A percentile compares a stretch with the other conserved stretches of the same genome.
These are phyloP conservation scores for Lamprologus ornatipinnis DNA, from an alignment of 2,113 vertebrate species.

Conservation along the genomic window DNA sequence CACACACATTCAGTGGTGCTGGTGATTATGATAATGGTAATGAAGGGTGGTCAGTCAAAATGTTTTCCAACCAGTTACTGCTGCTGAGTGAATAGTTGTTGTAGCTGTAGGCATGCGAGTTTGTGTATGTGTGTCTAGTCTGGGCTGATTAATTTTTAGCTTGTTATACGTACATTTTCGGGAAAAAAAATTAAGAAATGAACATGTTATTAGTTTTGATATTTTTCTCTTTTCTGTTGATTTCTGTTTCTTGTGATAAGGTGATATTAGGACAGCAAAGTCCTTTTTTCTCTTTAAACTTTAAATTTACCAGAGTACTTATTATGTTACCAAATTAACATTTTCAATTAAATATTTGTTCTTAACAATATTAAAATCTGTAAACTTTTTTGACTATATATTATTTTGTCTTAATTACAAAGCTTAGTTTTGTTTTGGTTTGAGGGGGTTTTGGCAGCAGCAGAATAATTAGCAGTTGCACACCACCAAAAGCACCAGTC, in stretches of 20 bases:
- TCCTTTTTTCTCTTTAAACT: background rate
- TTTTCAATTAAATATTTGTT: background rate
- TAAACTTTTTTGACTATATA: background rate
- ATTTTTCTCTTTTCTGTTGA: background rate
- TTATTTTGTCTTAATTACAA: background rate
- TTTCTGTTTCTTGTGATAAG: background rate
- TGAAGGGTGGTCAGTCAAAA: constrained; percentile 64
- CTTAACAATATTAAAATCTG: background rate
- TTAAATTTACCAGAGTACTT: background rate
- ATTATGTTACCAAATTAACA: background rate
- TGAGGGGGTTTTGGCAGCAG: background rate
- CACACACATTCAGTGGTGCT: constrained; percentile 29
- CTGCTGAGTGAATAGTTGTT: constrained; percentile 35
- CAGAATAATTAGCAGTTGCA: background rate
- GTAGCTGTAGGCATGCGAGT: background rate
- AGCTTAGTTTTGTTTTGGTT: background rate
- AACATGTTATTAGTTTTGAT: background rate
- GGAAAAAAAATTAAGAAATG: rapidly evolving
- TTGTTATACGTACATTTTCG: background rate
- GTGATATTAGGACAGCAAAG: background rate
- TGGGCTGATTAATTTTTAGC: constrained; percentile 23
- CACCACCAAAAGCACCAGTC: background rate
- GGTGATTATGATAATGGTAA: constrained; percentile 67
- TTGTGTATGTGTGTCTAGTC: background rate
- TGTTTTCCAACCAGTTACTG: constrained; percentile 51